These are phyloP conservation scores for Semotilus atromaculatus DNA, from an alignment of 2,797 vertebrate genomes.

Conservation along the genomic window DNA sequence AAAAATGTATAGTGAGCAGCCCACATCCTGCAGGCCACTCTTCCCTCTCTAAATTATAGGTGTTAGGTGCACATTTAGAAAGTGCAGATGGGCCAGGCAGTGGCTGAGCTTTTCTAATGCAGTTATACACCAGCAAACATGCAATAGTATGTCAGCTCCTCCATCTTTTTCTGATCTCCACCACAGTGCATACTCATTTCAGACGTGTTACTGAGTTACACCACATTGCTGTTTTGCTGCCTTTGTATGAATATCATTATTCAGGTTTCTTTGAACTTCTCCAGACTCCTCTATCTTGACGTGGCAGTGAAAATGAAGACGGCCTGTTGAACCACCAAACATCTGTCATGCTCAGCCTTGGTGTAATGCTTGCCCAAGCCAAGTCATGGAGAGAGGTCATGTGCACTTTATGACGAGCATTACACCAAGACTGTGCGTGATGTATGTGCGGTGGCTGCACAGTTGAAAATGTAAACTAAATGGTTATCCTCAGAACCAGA, in stretches of 20 bases:
- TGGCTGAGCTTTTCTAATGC: conserved; percentile 12
- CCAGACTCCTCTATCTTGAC: not conserved
- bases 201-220: conserved; percentile 1
- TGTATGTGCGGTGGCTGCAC: conserved; percentile 5
- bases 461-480: not conserved
- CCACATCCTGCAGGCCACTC: conserved; percentile 42
- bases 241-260: conserved; percentile 5
- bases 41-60: conserved; percentile 28
- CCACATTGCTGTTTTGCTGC: not conserved
- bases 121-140: conserved; percentile 22
- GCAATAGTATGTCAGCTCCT: not conserved
- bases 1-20: conserved; percentile 34
- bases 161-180: conserved; percentile 7
- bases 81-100: conserved; percentile 2
- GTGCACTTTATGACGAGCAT: conserved; percentile 4
- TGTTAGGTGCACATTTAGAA: conserved; percentile 37
- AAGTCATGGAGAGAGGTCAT: not conserved
- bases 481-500: not conserved
- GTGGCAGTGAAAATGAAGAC: conserved; percentile 21
- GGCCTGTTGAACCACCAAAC: conserved; percentile 15
- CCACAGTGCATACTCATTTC: conserved; percentile 4
- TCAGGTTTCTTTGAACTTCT: conserved; percentile 18
- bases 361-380: not conserved
- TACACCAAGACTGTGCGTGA: not conserved
- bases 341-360: conserved; percentile 9